phyloP scores from a whole-genome alignment of 2,797 vertebrate genomes.

The Hephaestus fuliginosus region DNA sequence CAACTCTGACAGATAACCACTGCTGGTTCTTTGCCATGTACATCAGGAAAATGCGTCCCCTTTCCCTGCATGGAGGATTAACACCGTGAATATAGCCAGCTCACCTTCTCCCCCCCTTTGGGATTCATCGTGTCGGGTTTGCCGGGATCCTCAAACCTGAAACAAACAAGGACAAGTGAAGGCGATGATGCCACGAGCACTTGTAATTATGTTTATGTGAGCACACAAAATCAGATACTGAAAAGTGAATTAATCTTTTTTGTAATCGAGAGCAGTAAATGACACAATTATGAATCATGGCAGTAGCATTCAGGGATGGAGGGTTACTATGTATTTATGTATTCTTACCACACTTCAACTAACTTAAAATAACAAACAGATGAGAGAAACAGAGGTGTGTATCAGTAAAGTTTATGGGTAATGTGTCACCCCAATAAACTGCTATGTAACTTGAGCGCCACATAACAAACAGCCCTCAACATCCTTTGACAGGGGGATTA shows the following conservation, averaged over 20 bases:
- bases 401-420: constrained; percentile 29
- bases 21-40: constrained; percentile 63
- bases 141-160: constrained; percentile 60
- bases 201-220: constrained; percentile 8
- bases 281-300: constrained; percentile 13
- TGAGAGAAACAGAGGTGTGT: constrained; percentile 16
- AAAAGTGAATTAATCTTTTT: neutral
- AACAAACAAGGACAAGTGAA: constrained; percentile 46
- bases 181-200: neutral
- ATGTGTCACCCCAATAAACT: neutral
- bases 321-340: neutral
- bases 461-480: constrained; percentile 11
- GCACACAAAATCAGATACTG: neutral
- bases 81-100: constrained; percentile 57
- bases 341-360: constrained; percentile 62
- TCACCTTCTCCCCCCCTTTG: constrained; percentile 81
- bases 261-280: neutral
- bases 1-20: constrained; percentile 61
- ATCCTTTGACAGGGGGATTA: constrained; percentile 49
- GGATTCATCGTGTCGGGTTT: constrained; percentile 73
- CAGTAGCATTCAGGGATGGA: neutral
- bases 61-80: constrained; percentile 68
- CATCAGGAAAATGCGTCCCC: constrained; percentile 67
- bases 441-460: constrained; percentile 34
- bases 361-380: constrained; percentile 41